Evolutionary conservation across 2,797 vertebrate species (phyloP).

Genomic region (Zonotrichia albicollis): DNA sequence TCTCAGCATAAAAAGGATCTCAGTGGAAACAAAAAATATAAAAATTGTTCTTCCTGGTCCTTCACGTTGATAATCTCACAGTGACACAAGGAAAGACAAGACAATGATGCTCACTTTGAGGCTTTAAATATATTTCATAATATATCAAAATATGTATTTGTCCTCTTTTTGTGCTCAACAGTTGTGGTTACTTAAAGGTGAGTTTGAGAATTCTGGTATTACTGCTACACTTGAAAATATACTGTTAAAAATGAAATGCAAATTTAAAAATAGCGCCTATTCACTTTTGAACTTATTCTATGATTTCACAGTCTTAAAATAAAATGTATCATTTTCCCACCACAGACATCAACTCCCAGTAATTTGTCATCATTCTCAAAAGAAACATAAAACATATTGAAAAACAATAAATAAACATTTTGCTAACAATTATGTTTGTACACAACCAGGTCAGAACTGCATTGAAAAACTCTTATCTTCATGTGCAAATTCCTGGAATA

Average conservation of each 20-base stretch:
- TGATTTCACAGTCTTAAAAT: neutral
- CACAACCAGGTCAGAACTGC: neutral
- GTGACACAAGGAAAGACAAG: neutral
- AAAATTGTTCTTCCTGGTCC: neutral
- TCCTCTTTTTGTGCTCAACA: neutral
- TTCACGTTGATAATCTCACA: fast-evolving
- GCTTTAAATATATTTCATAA: neutral
- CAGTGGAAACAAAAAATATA: neutral
- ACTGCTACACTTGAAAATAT: neutral
- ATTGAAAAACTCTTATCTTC: neutral
- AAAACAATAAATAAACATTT: neutral
- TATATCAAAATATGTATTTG: neutral
- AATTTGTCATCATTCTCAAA: neutral
- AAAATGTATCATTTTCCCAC: neutral
- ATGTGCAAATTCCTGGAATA: neutral
- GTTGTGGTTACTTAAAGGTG: neutral
- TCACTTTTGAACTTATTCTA: neutral
- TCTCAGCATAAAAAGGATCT: neutral
- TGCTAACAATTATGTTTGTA: neutral
- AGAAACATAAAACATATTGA: neutral
- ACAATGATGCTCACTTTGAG: neutral
- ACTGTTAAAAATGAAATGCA: neutral
- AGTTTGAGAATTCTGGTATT: neutral
- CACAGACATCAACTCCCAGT: neutral
- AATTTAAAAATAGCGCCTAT: neutral